Base-by-base conservation (phyloP, 2,113 vertebrate species). In the Aptenodytes forsteri region DNA sequence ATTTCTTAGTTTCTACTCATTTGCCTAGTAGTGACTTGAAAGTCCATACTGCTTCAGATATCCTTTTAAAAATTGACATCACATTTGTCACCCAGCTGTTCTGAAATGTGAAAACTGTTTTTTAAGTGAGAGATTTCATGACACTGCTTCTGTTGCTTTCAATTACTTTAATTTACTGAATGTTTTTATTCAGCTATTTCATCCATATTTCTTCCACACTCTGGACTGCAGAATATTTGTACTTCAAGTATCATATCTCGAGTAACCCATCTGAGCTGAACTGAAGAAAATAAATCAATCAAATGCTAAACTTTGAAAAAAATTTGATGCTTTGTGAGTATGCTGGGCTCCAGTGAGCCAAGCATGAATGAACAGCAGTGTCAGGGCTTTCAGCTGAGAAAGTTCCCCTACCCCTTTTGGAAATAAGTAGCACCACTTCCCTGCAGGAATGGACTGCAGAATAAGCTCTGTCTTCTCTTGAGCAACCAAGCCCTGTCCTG, bases 311-410 rank as follows among this genome's bases (percentile, higher is more conserved):
- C 17, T 83, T 36, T 1, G 5, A 65, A 94, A 90, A 91, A n/a
- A 50, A 11, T 12, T 0, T 0, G 1, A 25, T 56, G 19, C 17
- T 80, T 56, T 40, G 1, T 61, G 54, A 36, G 13, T 34, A 6
- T 90, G 15, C 44, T 73, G 54, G 0, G 0, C n/a, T 81, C 17
- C 30, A 50, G 25, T 62, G 11, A 72, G 19, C 36, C 23, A 62
- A 54, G 10, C 32, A 32, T 80, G 85, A 83, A 78, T 54, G 13
- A 86, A 66, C 47, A 89, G 30, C 40, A 87, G 10, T 61, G 25
- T 17, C 13, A 69, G 55, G 29, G 26, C 32, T 81, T 89, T 84
- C 62, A 64, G 16, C 25, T 78, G 11, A 18, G 13, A 11, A 66
- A 42, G 34, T 69, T 65, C 27, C 13, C 15, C 22, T 38, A 6